Evolutionary conservation across 2,888 invertebrate species (phyloP).

Genomic region (Venustoraphidia nigricollis): DNA sequence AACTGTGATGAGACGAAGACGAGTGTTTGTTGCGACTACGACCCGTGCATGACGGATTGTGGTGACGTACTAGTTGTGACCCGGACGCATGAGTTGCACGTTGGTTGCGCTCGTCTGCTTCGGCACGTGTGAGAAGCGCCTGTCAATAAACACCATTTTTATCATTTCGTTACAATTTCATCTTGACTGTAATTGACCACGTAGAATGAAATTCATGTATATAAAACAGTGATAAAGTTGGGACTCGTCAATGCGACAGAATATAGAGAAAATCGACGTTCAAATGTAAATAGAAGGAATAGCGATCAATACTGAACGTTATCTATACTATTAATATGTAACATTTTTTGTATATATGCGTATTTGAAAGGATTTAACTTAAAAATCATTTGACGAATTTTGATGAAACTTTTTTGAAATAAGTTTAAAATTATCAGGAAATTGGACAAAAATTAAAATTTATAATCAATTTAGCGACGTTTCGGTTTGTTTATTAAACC

Average conservation of each 20-base stretch:
- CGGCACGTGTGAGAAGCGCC: constrained; percentile 63
- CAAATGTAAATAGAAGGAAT: constrained; percentile 1
- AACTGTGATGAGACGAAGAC: constrained; percentile 17
- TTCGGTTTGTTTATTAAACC: no score
- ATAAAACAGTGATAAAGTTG: no score
- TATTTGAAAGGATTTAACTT: neutral
- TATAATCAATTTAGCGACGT: no score
- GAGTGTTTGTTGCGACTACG: constrained; percentile 23
- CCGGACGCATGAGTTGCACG: constrained; percentile 34
- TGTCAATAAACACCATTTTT: constrained; percentile 21
- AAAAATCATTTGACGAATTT: neutral
- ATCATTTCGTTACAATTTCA: neutral
- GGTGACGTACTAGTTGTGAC: constrained; percentile 26
- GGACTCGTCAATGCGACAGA: no score
- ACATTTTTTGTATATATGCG: neutral
- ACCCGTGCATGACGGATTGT: constrained; percentile 29
- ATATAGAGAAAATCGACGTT: neutral
- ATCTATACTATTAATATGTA: constrained; percentile 3
- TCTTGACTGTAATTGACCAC: neutral
- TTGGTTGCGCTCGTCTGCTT: constrained; percentile 53
- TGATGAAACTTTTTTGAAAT: neutral
- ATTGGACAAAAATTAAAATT: no score
- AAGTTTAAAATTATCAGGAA: no score
- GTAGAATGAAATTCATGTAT: no score
- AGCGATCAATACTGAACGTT: no score